Conservation (phyloP, 2,113 vertebrate genomes). For the Lipophrys pholis region DNA sequence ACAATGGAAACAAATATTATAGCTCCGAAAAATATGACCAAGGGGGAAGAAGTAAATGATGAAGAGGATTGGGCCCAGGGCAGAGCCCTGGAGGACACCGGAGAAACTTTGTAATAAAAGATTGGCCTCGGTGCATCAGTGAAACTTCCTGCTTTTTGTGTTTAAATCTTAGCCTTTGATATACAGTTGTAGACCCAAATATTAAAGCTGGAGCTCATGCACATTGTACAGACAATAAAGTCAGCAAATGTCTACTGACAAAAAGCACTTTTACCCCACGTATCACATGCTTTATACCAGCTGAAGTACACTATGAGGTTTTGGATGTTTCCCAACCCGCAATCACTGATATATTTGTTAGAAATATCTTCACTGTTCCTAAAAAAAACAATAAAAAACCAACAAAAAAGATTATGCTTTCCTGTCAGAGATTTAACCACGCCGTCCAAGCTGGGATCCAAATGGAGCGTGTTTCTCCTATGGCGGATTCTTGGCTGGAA, state of each 20-base stretch:
- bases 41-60: too few relatives aligned
- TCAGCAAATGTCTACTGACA: neutral
- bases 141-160: neutral
- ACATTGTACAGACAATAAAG: neutral
- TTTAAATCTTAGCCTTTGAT: neutral
- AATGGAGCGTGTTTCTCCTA: constrained; percentile 80
- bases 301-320: neutral
- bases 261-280: neutral
- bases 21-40: too few relatives aligned
- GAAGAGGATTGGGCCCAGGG: too few relatives aligned
- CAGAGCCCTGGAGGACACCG: too few relatives aligned
- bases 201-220: neutral
- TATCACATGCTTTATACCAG: neutral
- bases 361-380: neutral
- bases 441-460: constrained; percentile 88
- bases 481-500: constrained; percentile 87
- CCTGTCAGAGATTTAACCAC: constrained; percentile 84
- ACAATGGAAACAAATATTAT: too few relatives aligned
- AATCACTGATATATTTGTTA: constrained; percentile 2
- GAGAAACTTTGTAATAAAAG: too few relatives aligned
- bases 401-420: neutral
- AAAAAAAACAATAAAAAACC: neutral
- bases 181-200: neutral
- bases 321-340: neutral
- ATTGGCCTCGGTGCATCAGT: too few relatives aligned